Evolutionary conservation across 1,140 invertebrate species (phyloP), one percentile per base, ranked within the genome.

Genomic region (Drosophila fuyamai): DNA sequence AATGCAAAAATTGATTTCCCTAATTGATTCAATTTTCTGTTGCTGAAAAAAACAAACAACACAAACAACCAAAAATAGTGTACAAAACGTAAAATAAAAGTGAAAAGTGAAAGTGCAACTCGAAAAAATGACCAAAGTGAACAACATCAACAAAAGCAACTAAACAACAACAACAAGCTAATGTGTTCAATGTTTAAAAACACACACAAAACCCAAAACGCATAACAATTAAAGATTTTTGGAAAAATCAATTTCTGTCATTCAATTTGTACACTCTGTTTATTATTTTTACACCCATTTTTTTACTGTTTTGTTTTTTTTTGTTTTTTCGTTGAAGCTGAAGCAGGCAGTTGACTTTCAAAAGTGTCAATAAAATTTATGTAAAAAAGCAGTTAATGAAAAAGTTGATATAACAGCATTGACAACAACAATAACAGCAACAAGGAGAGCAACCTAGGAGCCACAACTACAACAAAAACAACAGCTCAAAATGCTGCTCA

Each of bases 41-140:
- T 51, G 16, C 36, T 38, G 29, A 18, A 16, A 46, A 55, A 63
- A 62, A 72, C 40, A 68, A 74, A 44, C 67, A 40, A 65, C 41
- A 46, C 65, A 71, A 71, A 57, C 23, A 43, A 44, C 38, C 40
- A 57, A 27, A 55, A 57, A 72, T 50, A 72, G 67, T 71, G 51
- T 36, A 46, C 65, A 41, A 71, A 29, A 48, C 29, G 67, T 41
- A 71, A 71, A 53, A 67, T 47, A 77, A 85, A 88, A 83, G 85
- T 89, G 84, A 89, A 89, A 89, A 89, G 84, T 89, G 84, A 89
- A 89, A 89, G 84, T 89, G 84, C 81, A 88, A 83, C 59, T 71
- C 29, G 48, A 35, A 76, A 43, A 79, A 60, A 63, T 63, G 44
- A 70, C 59, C 41, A 57, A 62, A 80, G 56, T 70, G 50, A 80